Evolutionary conservation across 2,888 invertebrate species (phyloP), one percentile per base, ranked within the genome.

Genomic region (Lysandra coridon): DNA sequence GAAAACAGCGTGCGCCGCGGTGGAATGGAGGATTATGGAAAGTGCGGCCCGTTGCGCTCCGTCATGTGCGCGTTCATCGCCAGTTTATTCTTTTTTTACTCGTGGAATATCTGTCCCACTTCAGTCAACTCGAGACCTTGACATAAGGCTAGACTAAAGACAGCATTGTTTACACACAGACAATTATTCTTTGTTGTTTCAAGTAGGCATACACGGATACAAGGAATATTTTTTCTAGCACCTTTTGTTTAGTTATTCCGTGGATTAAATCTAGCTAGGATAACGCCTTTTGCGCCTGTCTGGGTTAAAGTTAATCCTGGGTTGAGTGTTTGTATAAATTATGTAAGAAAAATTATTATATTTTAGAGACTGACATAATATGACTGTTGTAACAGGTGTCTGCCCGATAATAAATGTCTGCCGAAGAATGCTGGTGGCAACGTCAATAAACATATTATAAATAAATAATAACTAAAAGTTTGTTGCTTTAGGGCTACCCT

Each of bases 151-250:
- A 40, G 62, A 30, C 49, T 57, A 78, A 73, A 78, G 78, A 57
- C 69, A 73, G 79, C 76, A 62, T 79, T 76, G 79, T 79, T 74
- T 44, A 40, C 37, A 62, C 37, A 2, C 57, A 53, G 76, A 76
- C 76, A 76, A 69, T 49, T 33, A 33, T 79, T 79, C 64, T 79
- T 79, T 74, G 79, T 79, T 30, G 79, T 44, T 76, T 79, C 44
- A 79, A 79, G 79, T 74, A 49, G 78, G 37, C 74, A 12, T 60
- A 74, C 40, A 74, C 57, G 33, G 76, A 74, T 76, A 62, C 79
- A 33, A 30, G 14, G 30, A 75, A 76, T 53, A 57, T 76, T 76
- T 33, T 44, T 76, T 76, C 76, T 53, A 76, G 57, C 76, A 57
- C 76, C 76, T 53, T 49, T 76, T 76, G 76, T 76, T 53, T 76